Conservation (phyloP, 2,797 vertebrate genomes). For the Morelia viridis region DNA sequence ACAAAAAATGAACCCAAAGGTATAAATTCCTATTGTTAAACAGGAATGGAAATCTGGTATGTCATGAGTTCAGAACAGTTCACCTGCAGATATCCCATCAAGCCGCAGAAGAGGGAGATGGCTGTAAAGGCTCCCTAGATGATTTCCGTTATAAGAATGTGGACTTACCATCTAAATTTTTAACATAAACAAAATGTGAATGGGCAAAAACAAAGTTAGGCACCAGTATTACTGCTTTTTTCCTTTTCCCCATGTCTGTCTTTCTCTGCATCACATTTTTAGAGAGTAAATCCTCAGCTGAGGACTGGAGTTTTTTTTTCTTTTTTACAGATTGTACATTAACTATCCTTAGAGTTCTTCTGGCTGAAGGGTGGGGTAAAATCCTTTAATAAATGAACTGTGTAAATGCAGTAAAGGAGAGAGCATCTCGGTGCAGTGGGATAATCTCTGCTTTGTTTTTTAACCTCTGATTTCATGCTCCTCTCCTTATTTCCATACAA, state of each 20-base stretch:
- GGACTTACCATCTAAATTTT: not conserved
- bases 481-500: not conserved
- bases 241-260: not conserved
- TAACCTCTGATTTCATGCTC: not conserved
- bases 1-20: not conserved
- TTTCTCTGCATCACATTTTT: not conserved
- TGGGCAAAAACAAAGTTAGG: not conserved
- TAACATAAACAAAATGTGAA: not conserved
- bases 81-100: not conserved
- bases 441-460: not conserved
- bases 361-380: not conserved
- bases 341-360: not conserved
- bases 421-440: not conserved
- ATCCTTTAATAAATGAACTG: not conserved
- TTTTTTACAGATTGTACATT: not conserved
- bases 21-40: not conserved
- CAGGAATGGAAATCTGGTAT: not conserved
- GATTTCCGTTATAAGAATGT: not conserved
- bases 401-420: not conserved
- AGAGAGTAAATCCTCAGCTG: not conserved
- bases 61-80: not conserved
- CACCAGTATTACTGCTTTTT: not conserved
- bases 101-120: not conserved
- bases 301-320: too few species aligned
- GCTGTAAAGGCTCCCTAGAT: not conserved